Conservation (phyloP, 2,888 invertebrate species). For the Eupeodes luniger region DNA sequence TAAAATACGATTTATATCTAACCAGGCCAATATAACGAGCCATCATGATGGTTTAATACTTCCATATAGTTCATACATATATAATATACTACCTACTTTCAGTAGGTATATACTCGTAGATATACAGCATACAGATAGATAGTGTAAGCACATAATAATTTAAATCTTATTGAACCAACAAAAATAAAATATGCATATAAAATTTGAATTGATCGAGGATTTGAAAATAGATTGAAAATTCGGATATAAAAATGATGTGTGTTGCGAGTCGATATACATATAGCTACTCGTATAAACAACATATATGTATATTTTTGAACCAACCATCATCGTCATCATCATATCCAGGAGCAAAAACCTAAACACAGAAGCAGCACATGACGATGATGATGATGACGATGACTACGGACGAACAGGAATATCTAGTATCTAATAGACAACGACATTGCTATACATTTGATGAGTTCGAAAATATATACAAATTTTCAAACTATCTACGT, state of each 20-base stretch:
- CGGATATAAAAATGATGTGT: constrained; percentile 33
- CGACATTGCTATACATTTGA: neutral
- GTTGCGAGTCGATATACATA: neutral
- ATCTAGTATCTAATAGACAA: constrained; percentile 11
- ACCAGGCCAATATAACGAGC: constrained; percentile 1
- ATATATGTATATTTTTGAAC: neutral
- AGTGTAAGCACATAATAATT: constrained; percentile 26
- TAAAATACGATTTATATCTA: constrained; percentile 63
- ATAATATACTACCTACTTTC: no score
- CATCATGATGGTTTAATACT: neutral
- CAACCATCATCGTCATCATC: neutral
- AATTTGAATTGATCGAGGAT: constrained; percentile 61
- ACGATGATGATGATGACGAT: constrained; percentile 27
- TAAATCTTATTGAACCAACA: constrained; percentile 18
- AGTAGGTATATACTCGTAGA: no score
- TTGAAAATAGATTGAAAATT: constrained; percentile 59
- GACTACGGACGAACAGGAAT: neutral
- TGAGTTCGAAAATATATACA: constrained; percentile 34
- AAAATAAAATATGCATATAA: constrained; percentile 51
- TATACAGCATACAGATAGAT: neutral
- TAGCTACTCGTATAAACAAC: no score
- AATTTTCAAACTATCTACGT: constrained; percentile 20
- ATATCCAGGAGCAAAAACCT: constrained; percentile 41
- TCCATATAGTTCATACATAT: neutral
- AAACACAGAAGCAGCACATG: constrained; percentile 5